Evolutionary conservation across 2,888 invertebrate genomes (phyloP), one percentile per base, ranked within the genome.

Genomic region (Nycteola revayana): DNA sequence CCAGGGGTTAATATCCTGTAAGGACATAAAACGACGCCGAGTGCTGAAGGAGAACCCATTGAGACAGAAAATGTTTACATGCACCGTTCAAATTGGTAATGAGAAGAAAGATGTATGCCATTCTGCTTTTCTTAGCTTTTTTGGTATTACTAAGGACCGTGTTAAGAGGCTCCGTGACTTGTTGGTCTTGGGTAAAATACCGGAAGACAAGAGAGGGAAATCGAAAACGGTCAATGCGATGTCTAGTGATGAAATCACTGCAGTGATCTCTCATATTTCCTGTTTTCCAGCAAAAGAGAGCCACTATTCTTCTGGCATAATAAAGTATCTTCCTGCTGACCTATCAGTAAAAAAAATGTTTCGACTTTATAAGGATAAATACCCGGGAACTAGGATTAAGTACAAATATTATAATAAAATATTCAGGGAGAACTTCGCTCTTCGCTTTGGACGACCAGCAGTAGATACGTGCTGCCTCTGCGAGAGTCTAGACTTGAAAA

Each of bases 401-500:
- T 23, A 20, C 36, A 32, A 31, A 31, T 36, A 9, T 25, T 25
- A 25, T 10, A 21, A 22, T 14, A 28, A 31, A 39, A 26, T 30
- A 6, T 39, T 44, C 22, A 32, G 31, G 10, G 36, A 40, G 28
- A 22, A 32, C 9, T 44, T 40, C 20, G 9, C 24, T 4, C 29
- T 40, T 6, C 21, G 27, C 10, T 44, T 44, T 36, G 43, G 39
- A 9, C 28, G 39, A 20, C 40, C 44, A 2, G 33, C 36, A 33
- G 34, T 38, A n/a, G 44, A 40, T 27, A 31, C 32, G 9, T 40
- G 40, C 28, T 31, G 30, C 20, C 26, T 25, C 8, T 45, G 37
- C 24, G 40, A 45, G 18, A 17, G 21, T 9, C 27, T 44, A 6
- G 24, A 30, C n/a, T 9, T 28, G 20, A 32, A 25, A 21, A 30